Conservation (phyloP, 2,113 vertebrate species). For the Sinocyclocheilus maitianheensis region DNA sequence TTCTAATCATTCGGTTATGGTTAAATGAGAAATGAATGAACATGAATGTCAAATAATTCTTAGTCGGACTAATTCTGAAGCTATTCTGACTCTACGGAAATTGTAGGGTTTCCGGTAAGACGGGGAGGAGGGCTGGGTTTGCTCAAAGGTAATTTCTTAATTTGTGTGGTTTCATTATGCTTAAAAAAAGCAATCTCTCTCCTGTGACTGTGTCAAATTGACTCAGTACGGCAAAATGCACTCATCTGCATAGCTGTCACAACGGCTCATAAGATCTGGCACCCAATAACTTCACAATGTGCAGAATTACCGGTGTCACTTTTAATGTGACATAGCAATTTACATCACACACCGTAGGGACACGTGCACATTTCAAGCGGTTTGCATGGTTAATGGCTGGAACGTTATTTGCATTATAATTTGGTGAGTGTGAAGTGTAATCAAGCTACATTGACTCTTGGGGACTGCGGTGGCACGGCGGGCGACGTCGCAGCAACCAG, state of each 20-base stretch:
- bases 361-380: conserved; percentile 62
- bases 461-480: conserved; percentile 53
- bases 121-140: conserved; percentile 51
- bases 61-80: conserved; percentile 30
- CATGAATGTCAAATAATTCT: conserved; percentile 52
- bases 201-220: conserved; percentile 70
- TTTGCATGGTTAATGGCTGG: conserved; percentile 68
- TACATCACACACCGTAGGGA: conserved; percentile 66
- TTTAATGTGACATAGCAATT: conserved; percentile 72
- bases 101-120: conserved; percentile 43
- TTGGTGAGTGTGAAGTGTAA: conserved; percentile 67
- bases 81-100: conserved; percentile 52
- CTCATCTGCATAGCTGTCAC: conserved; percentile 70
- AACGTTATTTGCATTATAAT: conserved; percentile 70
- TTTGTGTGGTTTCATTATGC: conserved; percentile 67
- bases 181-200: conserved; percentile 67
- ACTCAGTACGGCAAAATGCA: conserved; percentile 66
- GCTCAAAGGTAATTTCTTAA: conserved; percentile 69
- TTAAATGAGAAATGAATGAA: conserved; percentile 59
- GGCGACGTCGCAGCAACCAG: conserved; percentile 52
- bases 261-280: conserved; percentile 64
- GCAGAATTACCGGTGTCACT: conserved; percentile 70
- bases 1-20: conserved; percentile 53
- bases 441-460: conserved; percentile 64
- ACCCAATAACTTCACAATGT: conserved; percentile 69